Base-by-base conservation (phyloP, 2,888 invertebrate genomes). In the Trisateles emortualis region DNA sequence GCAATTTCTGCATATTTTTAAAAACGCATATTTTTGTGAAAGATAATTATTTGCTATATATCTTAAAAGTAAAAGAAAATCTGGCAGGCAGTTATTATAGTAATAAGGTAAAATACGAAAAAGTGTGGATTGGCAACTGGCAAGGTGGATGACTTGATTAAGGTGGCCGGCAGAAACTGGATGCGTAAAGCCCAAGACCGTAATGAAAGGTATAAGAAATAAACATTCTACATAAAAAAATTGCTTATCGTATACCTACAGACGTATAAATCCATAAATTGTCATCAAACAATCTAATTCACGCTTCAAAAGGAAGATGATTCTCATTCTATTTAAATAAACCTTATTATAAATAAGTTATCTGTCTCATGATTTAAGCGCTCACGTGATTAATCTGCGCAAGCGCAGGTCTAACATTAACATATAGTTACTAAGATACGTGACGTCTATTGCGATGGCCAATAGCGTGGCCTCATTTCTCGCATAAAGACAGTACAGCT, bases 321-420 rank as follows among this genome's bases (percentile, higher is more conserved):
- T 16, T 8, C 16, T 19, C n/a, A 5, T 16, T 10, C 13, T 8
- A 32, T 43, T 43, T 32, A 43, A 32, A 43, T 43, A 19, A 17
- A 32, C 19, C 19, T 10, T 17, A 19, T 4, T 19, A 42, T 17
- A 6, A 17, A 32, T 9, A 43, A 1, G 1, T 32, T 22, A 32
- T 43, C 19, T 29, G 17, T 26, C 19, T n/a, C 19, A 32, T 32
- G 32, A 22, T 17, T 43, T 43, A 43, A 26, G 19, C 8, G 17
- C n/a, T 43, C 43, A 43, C 43, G 19, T 32, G 43, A 43, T 19
- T n/a, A 13, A 41, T 29, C 42, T 42, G 42, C 42, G 30, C 30
- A 17, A 13, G 17, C 2, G 33, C 8, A n/a, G n/a, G n/a, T n/a
- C n/a, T n/a, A n/a, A n/a, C n/a, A n/a, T n/a, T n/a, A n/a, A n/a